Conservation (phyloP, 2,888 invertebrate genomes). For the Phortica okadai region DNA sequence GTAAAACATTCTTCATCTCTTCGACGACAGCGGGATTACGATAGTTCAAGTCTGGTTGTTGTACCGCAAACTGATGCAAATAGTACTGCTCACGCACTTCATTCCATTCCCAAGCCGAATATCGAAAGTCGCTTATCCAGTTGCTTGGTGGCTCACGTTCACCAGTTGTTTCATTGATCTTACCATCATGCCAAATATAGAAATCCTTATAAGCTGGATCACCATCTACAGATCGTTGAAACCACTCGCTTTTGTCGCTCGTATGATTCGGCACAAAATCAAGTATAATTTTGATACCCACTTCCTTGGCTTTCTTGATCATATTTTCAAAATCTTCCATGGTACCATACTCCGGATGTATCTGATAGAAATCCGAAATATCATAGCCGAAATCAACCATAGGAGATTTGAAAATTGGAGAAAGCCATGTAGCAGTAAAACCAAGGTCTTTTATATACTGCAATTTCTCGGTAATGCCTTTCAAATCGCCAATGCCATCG, state of each 20-base stretch:
- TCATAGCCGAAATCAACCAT: constrained; percentile 90
- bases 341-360: constrained; percentile 85
- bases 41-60: constrained; percentile 83
- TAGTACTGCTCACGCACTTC: constrained; percentile 80
- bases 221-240: constrained; percentile 81
- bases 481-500: constrained; percentile 84
- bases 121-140: constrained; percentile 79
- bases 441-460: constrained; percentile 83
- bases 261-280: constrained; percentile 80
- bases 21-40: constrained; percentile 77
- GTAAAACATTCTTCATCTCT: constrained; percentile 81
- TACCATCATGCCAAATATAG: constrained; percentile 83
- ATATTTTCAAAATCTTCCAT: constrained; percentile 84
- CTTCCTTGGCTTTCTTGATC: constrained; percentile 78
- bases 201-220: constrained; percentile 83
- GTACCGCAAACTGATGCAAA: constrained; percentile 80
- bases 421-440: constrained; percentile 83
- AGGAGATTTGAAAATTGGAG: constrained; percentile 86
- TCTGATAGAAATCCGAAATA: constrained; percentile 82
- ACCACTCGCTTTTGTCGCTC: constrained; percentile 90
- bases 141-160: constrained; percentile 77
- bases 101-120: constrained; percentile 82
- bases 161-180: constrained; percentile 71
- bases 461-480: constrained; percentile 80
- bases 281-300: constrained; percentile 77